Conservation (phyloP, 2,797 vertebrate genomes). For the Pseudocheirus occidentalis region DNA sequence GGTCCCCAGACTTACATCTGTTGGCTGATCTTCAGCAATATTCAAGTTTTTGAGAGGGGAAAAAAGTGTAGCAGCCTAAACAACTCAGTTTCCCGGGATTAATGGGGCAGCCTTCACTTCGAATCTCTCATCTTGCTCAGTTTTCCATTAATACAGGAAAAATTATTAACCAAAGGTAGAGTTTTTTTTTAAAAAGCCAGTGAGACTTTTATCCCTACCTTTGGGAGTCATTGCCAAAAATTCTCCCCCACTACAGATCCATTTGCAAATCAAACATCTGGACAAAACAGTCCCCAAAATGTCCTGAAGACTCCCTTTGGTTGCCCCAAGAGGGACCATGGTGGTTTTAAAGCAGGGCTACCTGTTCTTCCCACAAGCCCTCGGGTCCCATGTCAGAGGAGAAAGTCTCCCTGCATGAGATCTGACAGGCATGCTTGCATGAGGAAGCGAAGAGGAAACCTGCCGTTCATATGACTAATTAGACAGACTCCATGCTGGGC, state of each 20-base stretch:
- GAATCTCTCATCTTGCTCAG: slow-evolving; percentile 78
- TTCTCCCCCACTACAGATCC: not conserved
- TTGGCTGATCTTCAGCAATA: slow-evolving; percentile 59
- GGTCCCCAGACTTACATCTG: not conserved
- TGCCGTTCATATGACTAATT: slow-evolving; percentile 99
- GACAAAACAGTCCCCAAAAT: not conserved
- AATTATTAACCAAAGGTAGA: slow-evolving; percentile 67
- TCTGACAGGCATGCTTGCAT: slow-evolving; percentile 88
- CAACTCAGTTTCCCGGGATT: slow-evolving; percentile 71
- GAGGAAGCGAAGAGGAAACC: slow-evolving; percentile 89
- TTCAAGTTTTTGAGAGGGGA: slow-evolving; percentile 30
- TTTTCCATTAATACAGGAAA: slow-evolving; percentile 76
- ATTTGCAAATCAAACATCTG: not conserved
- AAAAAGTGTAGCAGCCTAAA: slow-evolving; percentile 56
- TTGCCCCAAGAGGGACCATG: slow-evolving; percentile 37
- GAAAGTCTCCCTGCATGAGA: slow-evolving; percentile 80
- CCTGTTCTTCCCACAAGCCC: slow-evolving; percentile 73
- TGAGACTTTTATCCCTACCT: no score
- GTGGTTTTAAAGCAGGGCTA: slow-evolving; percentile 59
- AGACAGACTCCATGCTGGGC: slow-evolving; percentile 94
- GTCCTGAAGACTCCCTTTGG: not conserved
- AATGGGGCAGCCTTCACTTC: slow-evolving; percentile 78
- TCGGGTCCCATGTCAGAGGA: slow-evolving; percentile 75
- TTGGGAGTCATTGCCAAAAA: not conserved
- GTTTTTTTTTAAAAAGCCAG: slow-evolving; percentile 31